These are phyloP conservation scores for Percopsis transmontana DNA, from an alignment of 2,113 vertebrate genomes.

Conservation along the genomic window DNA sequence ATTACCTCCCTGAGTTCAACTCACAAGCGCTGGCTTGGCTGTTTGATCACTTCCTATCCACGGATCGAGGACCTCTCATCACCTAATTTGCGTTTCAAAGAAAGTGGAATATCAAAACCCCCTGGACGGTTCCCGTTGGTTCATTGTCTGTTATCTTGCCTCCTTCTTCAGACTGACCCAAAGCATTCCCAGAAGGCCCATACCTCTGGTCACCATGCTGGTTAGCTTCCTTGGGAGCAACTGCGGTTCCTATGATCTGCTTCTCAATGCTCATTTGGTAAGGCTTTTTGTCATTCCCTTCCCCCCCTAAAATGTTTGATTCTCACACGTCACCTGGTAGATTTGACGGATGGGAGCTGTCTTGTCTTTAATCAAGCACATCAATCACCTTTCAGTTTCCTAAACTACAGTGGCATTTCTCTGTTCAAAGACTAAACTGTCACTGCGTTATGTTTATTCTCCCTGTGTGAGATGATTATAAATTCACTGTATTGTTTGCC, in stretches of 20 bases:
- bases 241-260: slow-evolving; percentile 23
- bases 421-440: slow-evolving; percentile 47
- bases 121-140: slow-evolving; percentile 39
- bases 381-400: slow-evolving; percentile 4
- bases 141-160: slow-evolving; percentile 38
- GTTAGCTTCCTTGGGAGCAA: slow-evolving; percentile 53
- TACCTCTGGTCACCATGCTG: slow-evolving; percentile 24
- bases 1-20: slow-evolving; percentile 17
- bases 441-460: slow-evolving; percentile 40
- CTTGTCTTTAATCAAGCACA: slow-evolving; percentile 31
- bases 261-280: slow-evolving; percentile 36
- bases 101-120: slow-evolving; percentile 38
- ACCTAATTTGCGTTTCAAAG: slow-evolving; percentile 73
- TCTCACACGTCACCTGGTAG: slow-evolving; percentile 10
- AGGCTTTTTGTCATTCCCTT: slow-evolving; percentile 24
- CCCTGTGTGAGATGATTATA: slow-evolving; percentile 47
- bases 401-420: slow-evolving; percentile 22
- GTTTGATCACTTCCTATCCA: slow-evolving; percentile 12
- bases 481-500: slow-evolving; percentile 64
- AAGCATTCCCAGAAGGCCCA: slow-evolving; percentile 53
- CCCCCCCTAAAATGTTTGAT: background rate
- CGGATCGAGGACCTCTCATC: slow-evolving; percentile 32
- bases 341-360: slow-evolving; percentile 20
- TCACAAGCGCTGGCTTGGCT: slow-evolving; percentile 37
- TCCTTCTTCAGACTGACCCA: slow-evolving; percentile 47